These are phyloP conservation scores for Papilio machaon DNA, from an alignment of 1,140 invertebrate genomes.

Conservation along the genomic window DNA sequence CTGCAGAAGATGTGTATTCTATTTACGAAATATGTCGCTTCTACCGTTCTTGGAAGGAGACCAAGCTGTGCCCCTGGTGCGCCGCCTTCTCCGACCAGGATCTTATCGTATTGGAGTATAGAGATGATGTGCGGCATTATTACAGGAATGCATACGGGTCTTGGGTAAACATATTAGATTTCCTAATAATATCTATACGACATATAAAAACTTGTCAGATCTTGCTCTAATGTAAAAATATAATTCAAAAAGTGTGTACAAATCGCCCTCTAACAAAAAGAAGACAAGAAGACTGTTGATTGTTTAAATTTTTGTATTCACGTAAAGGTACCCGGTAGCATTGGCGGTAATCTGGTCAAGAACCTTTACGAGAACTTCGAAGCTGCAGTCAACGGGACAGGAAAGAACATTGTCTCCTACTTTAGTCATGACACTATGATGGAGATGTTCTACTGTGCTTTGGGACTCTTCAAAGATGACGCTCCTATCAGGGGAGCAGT, in stretches of 20 bases:
- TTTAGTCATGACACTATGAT: conserved; percentile 87
- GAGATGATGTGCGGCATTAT: conserved; percentile 89
- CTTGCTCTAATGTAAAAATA: too few species aligned
- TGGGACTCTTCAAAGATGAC: conserved; percentile 61
- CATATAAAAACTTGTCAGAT: too few species aligned
- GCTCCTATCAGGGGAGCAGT: conserved; percentile 43
- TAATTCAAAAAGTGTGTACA: background rate
- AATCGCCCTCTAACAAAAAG: background rate
- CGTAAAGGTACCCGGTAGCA: conserved; percentile 81
- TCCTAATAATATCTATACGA: too few species aligned
- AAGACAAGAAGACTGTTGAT: background rate
- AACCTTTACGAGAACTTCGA: conserved; percentile 86
- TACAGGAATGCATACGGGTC: conserved; percentile 71
- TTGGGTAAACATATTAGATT: conserved; percentile 50
- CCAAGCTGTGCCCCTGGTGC: conserved; percentile 88
- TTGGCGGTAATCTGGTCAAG: conserved; percentile 88
- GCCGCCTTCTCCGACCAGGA: conserved; percentile 86
- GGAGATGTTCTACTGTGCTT: conserved; percentile 65
- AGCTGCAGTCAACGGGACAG: conserved; percentile 49
- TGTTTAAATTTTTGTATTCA: conserved; percentile 9
- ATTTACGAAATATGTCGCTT: conserved; percentile 90
- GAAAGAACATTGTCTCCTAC: conserved; percentile 84
- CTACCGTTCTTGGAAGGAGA: conserved; percentile 86
- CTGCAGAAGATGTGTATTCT: conserved; percentile 53
- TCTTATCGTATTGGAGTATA: conserved; percentile 88